Percentiles rank a stretch among this genome's conserved stretches.
Evolutionary conservation across 1,140 invertebrate species (phyloP).

Genomic region (Drosophila pruinosa): DNA sequence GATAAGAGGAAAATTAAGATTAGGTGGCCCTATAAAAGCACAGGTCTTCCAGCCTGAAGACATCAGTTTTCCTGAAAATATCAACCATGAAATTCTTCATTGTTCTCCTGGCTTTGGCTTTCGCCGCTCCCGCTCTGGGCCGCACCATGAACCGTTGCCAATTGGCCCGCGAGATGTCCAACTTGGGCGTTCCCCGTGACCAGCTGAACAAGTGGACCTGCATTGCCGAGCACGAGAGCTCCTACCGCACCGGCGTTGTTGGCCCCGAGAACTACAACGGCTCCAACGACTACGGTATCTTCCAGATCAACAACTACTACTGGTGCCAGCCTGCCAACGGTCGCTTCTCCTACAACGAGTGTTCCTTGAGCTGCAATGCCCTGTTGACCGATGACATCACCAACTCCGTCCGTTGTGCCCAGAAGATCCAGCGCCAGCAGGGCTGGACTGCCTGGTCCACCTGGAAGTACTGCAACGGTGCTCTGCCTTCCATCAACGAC

Average conservation of each 20-base stretch:
- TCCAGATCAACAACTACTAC: conserved; percentile 67
- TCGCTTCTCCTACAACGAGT: conserved; percentile 41
- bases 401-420: conserved; percentile 52
- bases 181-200: conserved; percentile 37
- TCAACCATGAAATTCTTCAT: conserved; percentile 57
- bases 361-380: conserved; percentile 30
- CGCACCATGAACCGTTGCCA: conserved; percentile 61
- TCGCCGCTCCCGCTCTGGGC: conserved; percentile 21
- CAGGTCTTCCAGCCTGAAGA: not conserved
- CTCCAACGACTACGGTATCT: conserved; percentile 65
- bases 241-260: conserved; percentile 39
- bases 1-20: not conserved
- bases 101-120: conserved; percentile 48
- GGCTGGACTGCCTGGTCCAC: conserved; percentile 56
- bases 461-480: conserved; percentile 47
- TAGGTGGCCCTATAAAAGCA: conserved; percentile 43
- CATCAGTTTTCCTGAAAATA: conserved; percentile 46
- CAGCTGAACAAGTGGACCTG: conserved; percentile 41
- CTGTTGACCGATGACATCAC: conserved; percentile 47
- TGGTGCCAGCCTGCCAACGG: conserved; percentile 58
- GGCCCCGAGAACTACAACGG: conserved; percentile 49
- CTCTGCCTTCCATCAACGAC: conserved; percentile 40
- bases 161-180: conserved; percentile 60
- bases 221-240: conserved; percentile 51
- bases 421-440: conserved; percentile 34